phyloP scores from a whole-genome alignment of 2,113 vertebrate species.

The Australoheros scitulus region DNA sequence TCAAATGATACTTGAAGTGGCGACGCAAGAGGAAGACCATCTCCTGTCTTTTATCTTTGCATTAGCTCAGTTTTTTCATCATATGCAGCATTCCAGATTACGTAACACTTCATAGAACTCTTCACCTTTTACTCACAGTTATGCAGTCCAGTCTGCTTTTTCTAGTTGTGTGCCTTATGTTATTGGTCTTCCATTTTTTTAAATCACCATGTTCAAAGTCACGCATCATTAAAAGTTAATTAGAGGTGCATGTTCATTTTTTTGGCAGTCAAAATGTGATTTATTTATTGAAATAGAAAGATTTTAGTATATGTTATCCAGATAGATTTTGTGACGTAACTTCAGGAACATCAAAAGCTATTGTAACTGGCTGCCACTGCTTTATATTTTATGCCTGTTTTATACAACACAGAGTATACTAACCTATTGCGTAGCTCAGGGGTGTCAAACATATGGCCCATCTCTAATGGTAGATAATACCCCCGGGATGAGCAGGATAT shows the following conservation, averaged over 20 bases:
- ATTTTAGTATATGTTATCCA: background rate
- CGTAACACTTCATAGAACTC: background rate
- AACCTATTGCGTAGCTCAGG: background rate
- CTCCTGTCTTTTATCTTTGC: background rate
- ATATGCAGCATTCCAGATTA: background rate
- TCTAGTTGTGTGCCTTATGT: background rate
- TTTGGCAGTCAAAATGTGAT: background rate
- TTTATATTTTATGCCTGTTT: background rate
- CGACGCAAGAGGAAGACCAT: background rate
- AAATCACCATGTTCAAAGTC: background rate
- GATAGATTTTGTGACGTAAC: no score
- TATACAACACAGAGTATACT: background rate
- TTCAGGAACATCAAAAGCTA: no score
- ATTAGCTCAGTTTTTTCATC: background rate
- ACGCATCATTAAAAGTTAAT: background rate
- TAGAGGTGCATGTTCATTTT: background rate
- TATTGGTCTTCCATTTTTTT: background rate
- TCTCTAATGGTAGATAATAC: background rate
- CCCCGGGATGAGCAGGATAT: background rate
- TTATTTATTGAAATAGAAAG: no score
- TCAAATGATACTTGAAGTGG: background rate
- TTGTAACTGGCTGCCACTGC: background rate
- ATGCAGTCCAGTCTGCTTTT: background rate
- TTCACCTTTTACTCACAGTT: background rate
- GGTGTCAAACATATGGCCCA: background rate